phyloP scores from a whole-genome alignment of 1,140 invertebrate genomes.

The Apis florea region DNA sequence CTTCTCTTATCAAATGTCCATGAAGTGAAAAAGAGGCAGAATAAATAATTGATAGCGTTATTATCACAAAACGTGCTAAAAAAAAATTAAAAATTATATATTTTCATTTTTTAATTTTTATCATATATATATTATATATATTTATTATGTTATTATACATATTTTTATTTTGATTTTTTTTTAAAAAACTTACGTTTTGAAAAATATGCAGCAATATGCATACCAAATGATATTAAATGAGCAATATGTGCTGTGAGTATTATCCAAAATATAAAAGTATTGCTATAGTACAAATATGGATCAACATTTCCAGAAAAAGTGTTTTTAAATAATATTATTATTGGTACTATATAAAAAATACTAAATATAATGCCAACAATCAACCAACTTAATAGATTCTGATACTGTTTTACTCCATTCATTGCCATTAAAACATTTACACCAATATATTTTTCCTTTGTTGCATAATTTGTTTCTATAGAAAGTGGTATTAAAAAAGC shows the following conservation, averaged over 20 bases:
- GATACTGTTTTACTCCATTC: slow-evolving; percentile 73
- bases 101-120: not conserved
- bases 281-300: slow-evolving; percentile 74
- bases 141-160: not conserved
- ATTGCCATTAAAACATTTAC: slow-evolving; percentile 77
- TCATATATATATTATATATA: not conserved
- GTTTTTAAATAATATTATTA: slow-evolving; percentile 72
- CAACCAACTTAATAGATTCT: slow-evolving; percentile 77
- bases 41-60: slow-evolving; percentile 42
- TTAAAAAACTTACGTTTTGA: slow-evolving; percentile 67
- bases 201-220: slow-evolving; percentile 76
- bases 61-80: slow-evolving; percentile 50
- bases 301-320: slow-evolving; percentile 69
- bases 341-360: slow-evolving; percentile 68
- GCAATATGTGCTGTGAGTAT: slow-evolving; percentile 70
- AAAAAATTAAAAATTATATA: slow-evolving; percentile 12
- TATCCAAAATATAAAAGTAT: slow-evolving; percentile 76
- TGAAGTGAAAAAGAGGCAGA: slow-evolving; percentile 39
- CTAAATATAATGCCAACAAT: slow-evolving; percentile 72
- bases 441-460: slow-evolving; percentile 77
- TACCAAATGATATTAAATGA: slow-evolving; percentile 74
- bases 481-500: slow-evolving; percentile 75
- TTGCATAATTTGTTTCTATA: slow-evolving; percentile 71
- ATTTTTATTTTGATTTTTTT: not conserved
- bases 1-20: slow-evolving; percentile 7